Evolutionary conservation across 2,797 vertebrate genomes (phyloP).

Genomic region (Molossus molossus): DNA sequence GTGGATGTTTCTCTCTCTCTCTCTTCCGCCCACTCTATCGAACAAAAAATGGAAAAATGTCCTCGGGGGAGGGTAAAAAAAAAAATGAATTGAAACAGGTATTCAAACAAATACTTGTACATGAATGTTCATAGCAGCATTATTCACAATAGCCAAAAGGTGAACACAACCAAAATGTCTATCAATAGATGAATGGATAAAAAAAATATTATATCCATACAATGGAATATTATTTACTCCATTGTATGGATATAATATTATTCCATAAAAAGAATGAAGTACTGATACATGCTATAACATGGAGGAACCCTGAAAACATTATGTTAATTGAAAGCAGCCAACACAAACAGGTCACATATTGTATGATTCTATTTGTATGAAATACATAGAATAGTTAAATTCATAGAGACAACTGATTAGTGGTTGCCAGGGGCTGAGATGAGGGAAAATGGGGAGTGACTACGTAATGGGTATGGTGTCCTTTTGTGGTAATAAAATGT

Average conservation of each 20-base stretch:
- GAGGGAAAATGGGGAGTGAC: background rate
- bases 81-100: constrained; percentile 46
- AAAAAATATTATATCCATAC: background rate
- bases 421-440: background rate
- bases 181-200: background rate
- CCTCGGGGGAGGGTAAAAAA: no score
- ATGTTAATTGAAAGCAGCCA: background rate
- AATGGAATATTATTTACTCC: background rate
- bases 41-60: no score
- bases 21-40: no score
- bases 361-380: background rate
- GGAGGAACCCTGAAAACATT: background rate
- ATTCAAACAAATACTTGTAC: constrained; percentile 54
- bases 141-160: background rate
- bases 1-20: no score
- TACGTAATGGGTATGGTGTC: background rate
- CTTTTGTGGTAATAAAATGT: background rate
- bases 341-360: background rate
- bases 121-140: background rate
- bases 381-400: background rate
- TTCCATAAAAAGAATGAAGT: background rate
- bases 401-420: background rate
- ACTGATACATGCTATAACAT: background rate
- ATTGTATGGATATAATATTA: no score
- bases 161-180: background rate